Evolutionary conservation across 1,140 invertebrate species (phyloP), one percentile per base, ranked within the genome.

Genomic region (Drosophila busckii): DNA sequence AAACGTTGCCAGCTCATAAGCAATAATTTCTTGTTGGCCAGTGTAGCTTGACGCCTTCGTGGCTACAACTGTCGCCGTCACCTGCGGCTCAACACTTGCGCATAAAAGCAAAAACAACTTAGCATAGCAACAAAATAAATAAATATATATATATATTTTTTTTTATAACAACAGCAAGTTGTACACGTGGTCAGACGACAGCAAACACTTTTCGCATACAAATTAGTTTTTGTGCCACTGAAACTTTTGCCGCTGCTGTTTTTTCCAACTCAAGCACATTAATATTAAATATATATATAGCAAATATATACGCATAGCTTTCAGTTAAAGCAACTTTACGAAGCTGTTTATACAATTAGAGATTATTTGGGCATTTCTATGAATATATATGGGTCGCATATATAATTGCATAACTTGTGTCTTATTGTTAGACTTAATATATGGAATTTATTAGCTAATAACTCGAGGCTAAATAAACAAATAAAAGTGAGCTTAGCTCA

Each of bases 1-100:
- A n/a, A n/a, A n/a, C n/a, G n/a, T n/a, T n/a, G n/a, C n/a, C n/a
- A n/a, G n/a, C n/a, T n/a, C n/a, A n/a, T n/a, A n/a, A n/a, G n/a
- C n/a, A n/a, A n/a, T n/a, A n/a, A n/a, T n/a, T n/a, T n/a, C n/a
- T n/a, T 65, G 45, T 38, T 26, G 10, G 9, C 23, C 41, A n/a
- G n/a, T n/a, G n/a, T n/a, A n/a, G n/a, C n/a, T n/a, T n/a, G n/a
- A n/a, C n/a, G 42, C 42, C 23, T 40, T 16, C 37, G 26, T 48
- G 34, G 42, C 42, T 48, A 41, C 41, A 44, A 50, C 46, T 69
- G 70, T 62, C 49, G 49, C 35, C 68, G 71, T 73, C 73, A 80
- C 73, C 73, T 80, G 63, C 68, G 73, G 75, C 59, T 73, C 66
- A 78, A 68, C 73, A 80, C 73, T 80, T 82, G 32, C 59, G 25